A percentile compares a stretch with the other conserved stretches of the same genome.
Evolutionary conservation across 2,888 invertebrate genomes (phyloP).

Genomic region (Andrena dorsata): DNA sequence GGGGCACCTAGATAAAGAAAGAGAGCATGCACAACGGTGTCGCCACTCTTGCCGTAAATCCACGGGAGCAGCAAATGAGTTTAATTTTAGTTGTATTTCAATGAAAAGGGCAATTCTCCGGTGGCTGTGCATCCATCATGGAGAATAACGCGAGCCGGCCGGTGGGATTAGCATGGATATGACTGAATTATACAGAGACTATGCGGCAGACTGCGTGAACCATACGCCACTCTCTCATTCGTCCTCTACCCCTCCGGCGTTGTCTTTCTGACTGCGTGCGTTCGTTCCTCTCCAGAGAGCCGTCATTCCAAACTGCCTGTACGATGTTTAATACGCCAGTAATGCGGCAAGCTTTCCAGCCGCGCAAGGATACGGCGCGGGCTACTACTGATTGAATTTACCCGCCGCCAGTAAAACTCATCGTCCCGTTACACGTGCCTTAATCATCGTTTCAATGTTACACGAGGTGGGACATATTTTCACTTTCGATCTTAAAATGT

Average conservation of each 20-base stretch:
- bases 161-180: slow-evolving; percentile 83
- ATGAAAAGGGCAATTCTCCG: slow-evolving; percentile 82
- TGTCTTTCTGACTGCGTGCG: slow-evolving; percentile 61
- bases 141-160: slow-evolving; percentile 79
- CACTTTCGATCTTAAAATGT: too few relatives aligned
- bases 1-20: slow-evolving; percentile 16
- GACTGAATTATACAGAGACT: slow-evolving; percentile 83
- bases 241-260: slow-evolving; percentile 52
- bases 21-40: slow-evolving; percentile 10
- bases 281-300: slow-evolving; percentile 77
- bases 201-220: slow-evolving; percentile 82
- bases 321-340: slow-evolving; percentile 71
- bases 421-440: background rate
- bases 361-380: slow-evolving; percentile 31
- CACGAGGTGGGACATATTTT: too few relatives aligned
- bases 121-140: slow-evolving; percentile 82
- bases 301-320: slow-evolving; percentile 77
- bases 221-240: slow-evolving; percentile 74
- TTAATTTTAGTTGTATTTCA: slow-evolving; percentile 83
- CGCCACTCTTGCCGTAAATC: slow-evolving; percentile 63
- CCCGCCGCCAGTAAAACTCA: slow-evolving; percentile 15
- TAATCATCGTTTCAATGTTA: background rate
- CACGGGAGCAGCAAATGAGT: slow-evolving; percentile 79
- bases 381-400: slow-evolving; percentile 64
- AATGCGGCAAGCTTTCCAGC: slow-evolving; percentile 66